These are phyloP conservation scores for Gambelia wislizenii DNA, from an alignment of 2,797 vertebrate genomes.

Conservation along the genomic window DNA sequence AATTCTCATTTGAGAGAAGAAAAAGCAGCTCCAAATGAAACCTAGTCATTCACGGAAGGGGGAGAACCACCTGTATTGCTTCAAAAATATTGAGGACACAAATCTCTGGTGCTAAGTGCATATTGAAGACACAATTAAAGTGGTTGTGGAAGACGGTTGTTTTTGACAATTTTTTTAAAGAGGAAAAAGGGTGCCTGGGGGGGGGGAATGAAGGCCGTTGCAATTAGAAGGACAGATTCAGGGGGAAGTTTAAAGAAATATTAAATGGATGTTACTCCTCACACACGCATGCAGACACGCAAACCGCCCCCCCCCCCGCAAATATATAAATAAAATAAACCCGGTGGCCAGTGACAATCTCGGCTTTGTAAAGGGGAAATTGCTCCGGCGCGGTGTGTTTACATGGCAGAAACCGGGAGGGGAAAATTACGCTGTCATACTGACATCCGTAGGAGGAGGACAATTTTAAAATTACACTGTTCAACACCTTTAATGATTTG, in stretches of 20 bases:
- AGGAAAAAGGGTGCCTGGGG: background rate
- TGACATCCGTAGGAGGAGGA: conserved; percentile 92
- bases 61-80: too few species aligned
- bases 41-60: background rate
- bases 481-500: conserved; percentile 98
- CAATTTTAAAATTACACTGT: conserved; percentile 97
- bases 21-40: background rate
- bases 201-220: too few species aligned
- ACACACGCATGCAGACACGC: conserved; percentile 40
- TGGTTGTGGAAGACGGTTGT: conserved; percentile 70
- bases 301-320: conserved; percentile 43
- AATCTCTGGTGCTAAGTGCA: conserved; percentile 74
- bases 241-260: conserved; percentile 66
- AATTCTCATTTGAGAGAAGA: background rate
- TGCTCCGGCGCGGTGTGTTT: conserved; percentile 92
- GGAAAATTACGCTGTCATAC: conserved; percentile 96
- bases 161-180: background rate
- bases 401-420: conserved; percentile 89
- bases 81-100: too few species aligned
- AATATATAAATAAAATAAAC: conserved; percentile 75
- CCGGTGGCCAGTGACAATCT: conserved; percentile 81
- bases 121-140: conserved; percentile 77
- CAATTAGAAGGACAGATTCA: conserved; percentile 65
- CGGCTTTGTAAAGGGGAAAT: conserved; percentile 89
- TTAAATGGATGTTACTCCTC: conserved; percentile 83